Evolutionary conservation across 2,888 invertebrate genomes (phyloP), one percentile per base, ranked within the genome.

Genomic region (Zaprionus lineosus): DNA sequence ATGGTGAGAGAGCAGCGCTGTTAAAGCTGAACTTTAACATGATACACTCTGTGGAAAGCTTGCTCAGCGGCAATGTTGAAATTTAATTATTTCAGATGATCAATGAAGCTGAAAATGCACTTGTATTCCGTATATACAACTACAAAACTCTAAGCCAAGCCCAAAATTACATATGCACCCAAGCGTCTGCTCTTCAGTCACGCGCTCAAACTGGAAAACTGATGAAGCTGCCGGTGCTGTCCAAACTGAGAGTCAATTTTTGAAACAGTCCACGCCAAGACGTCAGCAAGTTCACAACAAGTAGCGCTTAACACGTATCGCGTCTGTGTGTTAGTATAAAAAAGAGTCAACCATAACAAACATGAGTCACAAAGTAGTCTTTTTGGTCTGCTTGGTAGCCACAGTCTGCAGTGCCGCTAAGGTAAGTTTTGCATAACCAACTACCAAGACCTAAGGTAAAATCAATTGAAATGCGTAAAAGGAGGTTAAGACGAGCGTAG

Each of bases 331-430:
- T 34, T 39, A 15, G 40, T 12, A 44, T 3, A 15, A 51, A 18
- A 48, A 31, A 46, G 19, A 15, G n/a, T 29, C 34, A 21, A 44
- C 48, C 29, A 56, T 40, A 37, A 47, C 39, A 41, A 64, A 66
- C 37, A 81, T 81, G 79, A 81, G 75, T 81, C 79, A 81, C 71
- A 73, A 65, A 73, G 37, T 84, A 3, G 41, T 84, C 8, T 57
- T 81, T 26, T 67, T 79, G 57, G 58, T 53, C 28, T 77, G 79
- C 44, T 34, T 77, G 29, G 59, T 69, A 15, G 83, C 55, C 28
- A 50, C 70, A 1, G 78, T 63, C 26, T 68, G 78, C 57, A 68
- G 70, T 28, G 82, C 78, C 5, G 79, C 79, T 14, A 81, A 84
- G 84, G 79, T 81, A 55, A 74, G 65, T 53, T 52, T 59, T 57